These are phyloP conservation scores for Alexandromys fortis DNA, from an alignment of 2,113 vertebrate species.

Conservation along the genomic window DNA sequence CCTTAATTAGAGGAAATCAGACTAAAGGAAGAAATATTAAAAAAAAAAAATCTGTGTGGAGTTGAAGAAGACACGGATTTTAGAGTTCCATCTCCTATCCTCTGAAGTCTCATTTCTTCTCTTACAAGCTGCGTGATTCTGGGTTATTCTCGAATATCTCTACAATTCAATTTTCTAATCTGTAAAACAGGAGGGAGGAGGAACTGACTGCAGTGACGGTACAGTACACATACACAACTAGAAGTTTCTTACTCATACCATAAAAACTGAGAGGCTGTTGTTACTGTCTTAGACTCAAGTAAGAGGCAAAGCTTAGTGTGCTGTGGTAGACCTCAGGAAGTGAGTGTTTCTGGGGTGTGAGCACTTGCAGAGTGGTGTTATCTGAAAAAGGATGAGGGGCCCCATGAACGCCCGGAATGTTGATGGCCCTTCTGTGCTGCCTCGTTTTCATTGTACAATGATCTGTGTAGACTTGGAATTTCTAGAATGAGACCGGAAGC, in stretches of 20 bases:
- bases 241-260: background rate
- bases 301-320: background rate
- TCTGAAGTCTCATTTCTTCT: background rate
- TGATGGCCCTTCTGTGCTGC: background rate
- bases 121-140: conserved; percentile 16
- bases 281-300: background rate
- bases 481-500: background rate
- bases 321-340: background rate
- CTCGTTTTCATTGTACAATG: background rate
- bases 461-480: background rate
- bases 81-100: background rate
- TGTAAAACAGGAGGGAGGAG: background rate
- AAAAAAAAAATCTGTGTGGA: background rate
- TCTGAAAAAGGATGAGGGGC: background rate
- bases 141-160: conserved; percentile 8
- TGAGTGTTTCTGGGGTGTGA: too few species aligned
- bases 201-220: background rate
- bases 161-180: background rate
- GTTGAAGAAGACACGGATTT: background rate
- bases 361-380: background rate
- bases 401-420: background rate
- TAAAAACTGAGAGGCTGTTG: background rate
- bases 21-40: background rate
- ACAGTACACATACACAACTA: background rate
- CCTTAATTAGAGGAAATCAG: background rate